phyloP scores from a whole-genome alignment of 2,113 vertebrate genomes.

The Labeo rohita region DNA sequence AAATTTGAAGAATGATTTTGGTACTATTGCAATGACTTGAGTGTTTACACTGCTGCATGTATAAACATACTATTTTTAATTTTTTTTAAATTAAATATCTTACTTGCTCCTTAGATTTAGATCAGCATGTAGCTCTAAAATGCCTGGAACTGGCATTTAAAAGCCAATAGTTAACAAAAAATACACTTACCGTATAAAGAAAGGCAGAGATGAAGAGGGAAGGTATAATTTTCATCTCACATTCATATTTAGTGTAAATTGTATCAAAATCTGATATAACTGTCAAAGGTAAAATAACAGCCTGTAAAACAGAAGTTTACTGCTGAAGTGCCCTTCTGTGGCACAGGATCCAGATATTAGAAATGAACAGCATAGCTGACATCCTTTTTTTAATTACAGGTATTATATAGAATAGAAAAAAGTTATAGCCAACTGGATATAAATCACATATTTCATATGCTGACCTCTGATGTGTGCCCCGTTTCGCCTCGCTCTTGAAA shows the following conservation, averaged over 20 bases:
- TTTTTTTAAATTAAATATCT: background rate
- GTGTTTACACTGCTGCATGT: background rate
- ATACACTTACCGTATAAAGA: slow-evolving; percentile 26
- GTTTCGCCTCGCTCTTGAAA: background rate
- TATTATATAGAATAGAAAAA: background rate
- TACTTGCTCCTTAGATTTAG: background rate
- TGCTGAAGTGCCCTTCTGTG: background rate
- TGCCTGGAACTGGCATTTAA: slow-evolving; percentile 1
- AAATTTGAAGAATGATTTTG: background rate
- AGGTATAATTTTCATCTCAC: slow-evolving; percentile 21
- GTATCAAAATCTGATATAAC: background rate
- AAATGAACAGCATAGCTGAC: slow-evolving; percentile 11
- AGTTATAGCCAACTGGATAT: background rate
- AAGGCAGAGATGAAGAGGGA: slow-evolving; percentile 19
- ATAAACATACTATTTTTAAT: background rate
- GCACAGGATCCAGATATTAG: slow-evolving; percentile 8
- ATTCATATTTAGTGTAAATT: background rate
- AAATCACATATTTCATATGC: slow-evolving; percentile 29
- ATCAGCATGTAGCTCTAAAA: background rate
- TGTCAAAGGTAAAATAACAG: background rate
- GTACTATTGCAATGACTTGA: background rate
- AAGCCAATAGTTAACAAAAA: background rate
- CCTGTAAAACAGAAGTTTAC: background rate
- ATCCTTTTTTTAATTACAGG: slow-evolving; percentile 29
- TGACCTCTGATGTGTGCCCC: slow-evolving; percentile 26